Evolutionary conservation across 2,888 invertebrate species (phyloP).

Genomic region (Matsumyia berberina): DNA sequence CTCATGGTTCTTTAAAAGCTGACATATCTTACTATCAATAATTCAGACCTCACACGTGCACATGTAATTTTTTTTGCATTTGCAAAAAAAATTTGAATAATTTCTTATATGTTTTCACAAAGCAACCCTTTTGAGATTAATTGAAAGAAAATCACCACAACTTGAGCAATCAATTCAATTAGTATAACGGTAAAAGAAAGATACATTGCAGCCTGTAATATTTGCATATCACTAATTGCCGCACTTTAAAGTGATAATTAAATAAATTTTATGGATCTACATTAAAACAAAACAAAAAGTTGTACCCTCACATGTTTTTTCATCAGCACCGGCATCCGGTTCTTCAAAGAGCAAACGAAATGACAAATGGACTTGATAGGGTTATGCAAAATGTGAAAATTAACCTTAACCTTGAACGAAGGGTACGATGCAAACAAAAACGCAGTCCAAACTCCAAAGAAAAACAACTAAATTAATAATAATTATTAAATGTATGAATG

Average conservation of each 20-base stretch:
- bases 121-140: neutral
- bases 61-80: neutral
- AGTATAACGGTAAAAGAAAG: slow-evolving; percentile 17
- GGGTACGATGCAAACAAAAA: neutral
- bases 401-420: slow-evolving; percentile 45
- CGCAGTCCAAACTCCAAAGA: slow-evolving; percentile 24
- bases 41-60: neutral
- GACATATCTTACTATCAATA: neutral
- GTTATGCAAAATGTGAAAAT: neutral
- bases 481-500: slow-evolving; percentile 10
- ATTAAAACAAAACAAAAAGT: neutral
- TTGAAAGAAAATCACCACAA: neutral
- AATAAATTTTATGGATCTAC: slow-evolving; percentile 13
- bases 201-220: slow-evolving; percentile 23
- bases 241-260: slow-evolving; percentile 4
- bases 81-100: neutral
- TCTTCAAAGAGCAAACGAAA: neutral
- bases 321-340: slow-evolving; percentile 21
- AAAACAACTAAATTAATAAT: slow-evolving; percentile 14
- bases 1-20: neutral
- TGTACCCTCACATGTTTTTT: neutral
- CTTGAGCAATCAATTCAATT: slow-evolving; percentile 5
- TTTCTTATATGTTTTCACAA: neutral
- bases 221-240: slow-evolving; percentile 32
- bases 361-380: neutral